phyloP scores from a whole-genome alignment of 2,888 invertebrate genomes.

The Thysanoteuthis rhombus region DNA sequence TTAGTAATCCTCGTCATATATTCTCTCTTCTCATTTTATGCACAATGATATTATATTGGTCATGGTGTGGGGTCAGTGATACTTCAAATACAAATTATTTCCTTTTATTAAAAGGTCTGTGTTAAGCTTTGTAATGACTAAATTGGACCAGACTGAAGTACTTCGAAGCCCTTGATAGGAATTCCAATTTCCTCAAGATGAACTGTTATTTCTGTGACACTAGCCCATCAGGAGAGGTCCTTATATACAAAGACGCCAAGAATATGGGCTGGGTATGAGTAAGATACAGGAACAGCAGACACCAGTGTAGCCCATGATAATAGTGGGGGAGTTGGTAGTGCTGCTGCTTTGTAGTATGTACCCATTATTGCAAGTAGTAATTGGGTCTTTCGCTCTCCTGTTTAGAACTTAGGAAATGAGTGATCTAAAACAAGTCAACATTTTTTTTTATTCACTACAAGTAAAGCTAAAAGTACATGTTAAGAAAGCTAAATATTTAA shows the following conservation, averaged over 20 bases:
- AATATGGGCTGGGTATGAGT: not conserved
- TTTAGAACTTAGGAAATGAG: not conserved
- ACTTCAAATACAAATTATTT: not conserved
- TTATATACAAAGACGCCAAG: not conserved
- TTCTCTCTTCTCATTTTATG: not conserved
- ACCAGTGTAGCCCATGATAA: not conserved
- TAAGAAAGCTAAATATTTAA: not conserved
- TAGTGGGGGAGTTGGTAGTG: not conserved
- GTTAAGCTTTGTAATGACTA: not conserved
- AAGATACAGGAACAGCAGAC: not conserved
- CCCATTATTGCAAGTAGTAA: not conserved
- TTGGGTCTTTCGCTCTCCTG: not conserved
- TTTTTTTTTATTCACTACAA: not conserved
- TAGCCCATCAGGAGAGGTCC: not conserved
- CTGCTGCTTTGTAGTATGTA: not conserved
- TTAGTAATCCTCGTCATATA: not conserved
- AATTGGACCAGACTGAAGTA: not conserved
- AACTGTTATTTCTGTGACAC: not conserved
- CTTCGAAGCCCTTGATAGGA: not conserved
- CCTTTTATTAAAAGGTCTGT: not conserved
- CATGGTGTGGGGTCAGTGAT: not conserved
- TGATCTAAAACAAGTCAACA: not conserved
- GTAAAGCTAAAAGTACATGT: not conserved
- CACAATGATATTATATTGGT: not conserved
- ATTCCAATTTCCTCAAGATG: not conserved